Evolutionary conservation across 37 sponge, comb jelly and placozoan species (phyloP), one percentile per base, ranked within the genome.

Genomic region (Beroe forskalii): DNA sequence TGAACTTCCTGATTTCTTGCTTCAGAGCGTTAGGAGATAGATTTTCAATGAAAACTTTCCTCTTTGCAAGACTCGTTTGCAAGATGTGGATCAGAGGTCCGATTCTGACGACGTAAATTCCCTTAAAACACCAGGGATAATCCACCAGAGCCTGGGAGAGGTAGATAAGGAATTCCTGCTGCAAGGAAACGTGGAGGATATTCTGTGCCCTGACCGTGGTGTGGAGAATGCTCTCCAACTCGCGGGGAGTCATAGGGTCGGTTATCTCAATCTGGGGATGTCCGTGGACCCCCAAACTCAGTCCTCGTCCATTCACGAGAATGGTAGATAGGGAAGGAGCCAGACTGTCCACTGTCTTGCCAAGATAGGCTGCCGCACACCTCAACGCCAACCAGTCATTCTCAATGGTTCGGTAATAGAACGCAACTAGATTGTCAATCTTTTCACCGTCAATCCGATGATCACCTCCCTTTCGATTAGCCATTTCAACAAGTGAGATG

Each of bases 291-390:
- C 72, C 72, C 3, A 69, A 17, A 69, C 33, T 32, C 19, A 69
- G 19, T 1, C 37, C 27, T 17, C 72, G 35, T 14, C 72, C 72
- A 3, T 33, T 33, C 37, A 93, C 95, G 1, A 96, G 89, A 90
- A 96, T 93, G 24, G 72, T 55, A 19, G 97, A 92, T 19, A 96
- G 19, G 6, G 94, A 55, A 0, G 97, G 97, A 19, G 97, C 94
- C 44, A 96, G 90, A 67, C 94, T 91, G 89, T 96, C 97, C 37
- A 96, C 97, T 23, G 92, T 92, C 76, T 95, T 95, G 1, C 80
- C 31, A 48, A 96, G 91, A 8, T 95, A 48, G 36, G 93, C 93
- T 12, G 94, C 93, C 40, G 91, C 94, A 9, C 91, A 89, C 19
- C 97, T 89, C 17, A 96, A 80, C 23, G 94, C 92, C 89, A 72